Evolutionary conservation across 2,888 invertebrate species (phyloP).

Genomic region (Glyphotaelius pellucidus): DNA sequence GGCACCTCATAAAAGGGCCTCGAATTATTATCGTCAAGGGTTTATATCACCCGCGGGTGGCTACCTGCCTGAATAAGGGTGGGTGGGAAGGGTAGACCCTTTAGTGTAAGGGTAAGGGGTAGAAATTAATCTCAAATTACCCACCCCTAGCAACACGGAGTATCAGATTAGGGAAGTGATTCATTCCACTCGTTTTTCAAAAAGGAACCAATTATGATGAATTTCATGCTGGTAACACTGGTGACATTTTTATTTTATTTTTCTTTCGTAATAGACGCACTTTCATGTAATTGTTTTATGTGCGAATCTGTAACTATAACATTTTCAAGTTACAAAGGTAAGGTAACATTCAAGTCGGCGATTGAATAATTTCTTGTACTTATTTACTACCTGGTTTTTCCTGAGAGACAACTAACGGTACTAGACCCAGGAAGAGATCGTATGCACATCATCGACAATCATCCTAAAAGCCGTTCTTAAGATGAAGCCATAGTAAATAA

Average conservation of each 20-base stretch:
- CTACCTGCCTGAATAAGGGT: not conserved
- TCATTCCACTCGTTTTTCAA: not conserved
- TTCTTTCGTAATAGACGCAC: not conserved
- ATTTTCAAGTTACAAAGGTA: too few relatives aligned
- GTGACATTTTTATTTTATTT: not conserved
- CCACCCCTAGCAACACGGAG: not conserved
- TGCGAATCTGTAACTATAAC: too few relatives aligned
- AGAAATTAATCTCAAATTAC: conserved; percentile 1
- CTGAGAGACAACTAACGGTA: too few relatives aligned
- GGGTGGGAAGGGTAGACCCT: not conserved
- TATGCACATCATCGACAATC: too few relatives aligned
- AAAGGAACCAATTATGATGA: not conserved
- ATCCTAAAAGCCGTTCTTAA: too few relatives aligned
- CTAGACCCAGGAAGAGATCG: too few relatives aligned
- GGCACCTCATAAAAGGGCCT: not conserved
- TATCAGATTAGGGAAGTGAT: not conserved
- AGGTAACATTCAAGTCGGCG: too few relatives aligned
- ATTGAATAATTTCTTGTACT: too few relatives aligned
- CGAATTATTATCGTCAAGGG: conserved; percentile 8
- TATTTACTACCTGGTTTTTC: too few relatives aligned
- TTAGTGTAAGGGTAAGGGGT: not conserved
- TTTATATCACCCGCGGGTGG: conserved; percentile 15
- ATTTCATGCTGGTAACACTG: not conserved
- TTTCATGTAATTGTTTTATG: not conserved
- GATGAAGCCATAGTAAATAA: too few relatives aligned